Evolutionary conservation across 1,140 invertebrate species (phyloP), one percentile per base, ranked within the genome.

Genomic region (Micrasema longulum): DNA sequence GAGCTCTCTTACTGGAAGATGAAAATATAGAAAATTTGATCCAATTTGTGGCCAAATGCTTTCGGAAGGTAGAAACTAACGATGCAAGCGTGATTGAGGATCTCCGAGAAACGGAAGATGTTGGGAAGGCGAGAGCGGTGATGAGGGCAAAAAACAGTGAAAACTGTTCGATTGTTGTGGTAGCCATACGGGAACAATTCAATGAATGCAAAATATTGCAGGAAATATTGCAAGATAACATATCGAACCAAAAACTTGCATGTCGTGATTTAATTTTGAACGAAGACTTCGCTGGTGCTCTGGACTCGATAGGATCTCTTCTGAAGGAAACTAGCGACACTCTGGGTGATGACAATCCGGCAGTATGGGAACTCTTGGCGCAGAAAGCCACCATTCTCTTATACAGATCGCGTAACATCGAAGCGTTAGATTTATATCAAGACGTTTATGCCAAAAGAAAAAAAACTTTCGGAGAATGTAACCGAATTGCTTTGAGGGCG

Each of bases 341-440:
- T 12, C 18, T 60, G 41, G 55, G 55, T 2, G 35, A 38, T 5
- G 16, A 60, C 36, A 60, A 38, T 60, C 55, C 55, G 36, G 55
- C 14, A 1, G 36, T 35, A 4, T 14, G 36, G 35, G 18, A 60
- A 11, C 14, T 60, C 11, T 14, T 20, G 12, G 35, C 16, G 12
- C 9, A 41, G 41, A 60, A 38, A 60, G 35, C 55, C 16, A 41
- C 35, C 1, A 10, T 60, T 1, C 16, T 60, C 4, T 60, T 38
- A 14, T 38, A 18, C 16, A 31, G 36, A 41, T n/a, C 55, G 1
- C 36, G 22, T 20, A 41, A 60, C 38, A 22, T 35, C 3, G 55
- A 60, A 60, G 55, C 55, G 14, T 12, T 60, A 22, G 18, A 43
- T 14, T 18, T 60, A 23, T 0, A 60, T 4, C 7, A 38, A 9